Evolutionary conservation across 2,797 vertebrate species (phyloP).

Genomic region (Falco concolor): DNA sequence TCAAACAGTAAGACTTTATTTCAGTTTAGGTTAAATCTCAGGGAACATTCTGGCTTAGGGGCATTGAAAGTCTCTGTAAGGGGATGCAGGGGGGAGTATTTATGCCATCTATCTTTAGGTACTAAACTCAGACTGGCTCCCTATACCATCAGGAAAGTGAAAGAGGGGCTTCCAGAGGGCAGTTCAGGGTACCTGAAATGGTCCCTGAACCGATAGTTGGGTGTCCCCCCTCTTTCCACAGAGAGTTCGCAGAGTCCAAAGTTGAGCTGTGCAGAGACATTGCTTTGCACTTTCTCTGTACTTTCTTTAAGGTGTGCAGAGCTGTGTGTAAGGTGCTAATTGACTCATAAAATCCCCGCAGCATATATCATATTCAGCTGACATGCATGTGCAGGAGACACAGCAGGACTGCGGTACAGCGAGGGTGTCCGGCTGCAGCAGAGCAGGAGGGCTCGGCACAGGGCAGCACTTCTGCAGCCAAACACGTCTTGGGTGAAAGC

Average conservation of each 20-base stretch:
- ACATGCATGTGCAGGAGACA: not conserved
- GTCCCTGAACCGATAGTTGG: not conserved
- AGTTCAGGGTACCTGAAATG: not conserved
- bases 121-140: not conserved
- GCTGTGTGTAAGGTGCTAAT: not conserved
- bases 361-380: not conserved
- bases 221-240: not conserved
- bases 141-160: not conserved
- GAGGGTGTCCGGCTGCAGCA: accelerated
- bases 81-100: not conserved
- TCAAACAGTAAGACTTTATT: not conserved
- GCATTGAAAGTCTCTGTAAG: not conserved
- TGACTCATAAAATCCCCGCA: not conserved
- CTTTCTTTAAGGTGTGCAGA: not conserved
- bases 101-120: not conserved
- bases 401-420: not conserved
- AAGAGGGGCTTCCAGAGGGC: not conserved
- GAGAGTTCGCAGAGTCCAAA: not conserved
- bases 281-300: not conserved
- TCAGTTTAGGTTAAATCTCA: slow-evolving; percentile 20
- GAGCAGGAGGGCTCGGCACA: not conserved
- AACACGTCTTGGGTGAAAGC: not conserved
- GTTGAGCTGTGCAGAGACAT: not conserved
- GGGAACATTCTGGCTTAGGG: not conserved
- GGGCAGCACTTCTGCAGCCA: not conserved